Percentiles rank a stretch among this genome's conserved stretches.
These are phyloP conservation scores for Australoheros facetus DNA, from an alignment of 2,797 vertebrate genomes.

Conservation along the genomic window DNA sequence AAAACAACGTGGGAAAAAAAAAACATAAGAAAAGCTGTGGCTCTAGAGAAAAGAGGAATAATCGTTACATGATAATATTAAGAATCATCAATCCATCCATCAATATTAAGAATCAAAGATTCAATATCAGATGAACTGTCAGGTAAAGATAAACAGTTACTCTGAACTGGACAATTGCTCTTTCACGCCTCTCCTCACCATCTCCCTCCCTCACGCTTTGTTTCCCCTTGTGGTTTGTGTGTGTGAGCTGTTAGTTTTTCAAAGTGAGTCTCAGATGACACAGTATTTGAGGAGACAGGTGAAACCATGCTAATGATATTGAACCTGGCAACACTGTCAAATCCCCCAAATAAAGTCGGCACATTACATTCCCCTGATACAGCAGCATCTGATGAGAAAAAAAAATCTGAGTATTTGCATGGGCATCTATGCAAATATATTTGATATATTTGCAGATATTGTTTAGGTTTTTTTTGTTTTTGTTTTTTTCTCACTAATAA, in stretches of 20 bases:
- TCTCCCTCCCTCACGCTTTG: background rate
- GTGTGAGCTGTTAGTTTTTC: conserved; percentile 42
- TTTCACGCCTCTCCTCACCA: background rate
- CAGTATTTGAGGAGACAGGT: conserved; percentile 63
- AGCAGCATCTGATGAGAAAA: conserved; percentile 9
- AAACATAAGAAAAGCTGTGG: background rate
- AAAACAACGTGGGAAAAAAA: background rate
- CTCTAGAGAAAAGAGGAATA: background rate
- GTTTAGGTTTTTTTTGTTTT: background rate
- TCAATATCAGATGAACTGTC: background rate
- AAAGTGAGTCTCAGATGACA: conserved; percentile 32
- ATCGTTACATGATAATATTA: background rate
- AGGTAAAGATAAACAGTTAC: conserved; percentile 8
- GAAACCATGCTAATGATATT: conserved; percentile 66
- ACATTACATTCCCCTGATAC: conserved; percentile 49
- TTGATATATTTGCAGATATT: too few species aligned
- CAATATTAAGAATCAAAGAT: background rate
- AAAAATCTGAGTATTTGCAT: conserved; percentile 3
- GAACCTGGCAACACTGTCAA: conserved; percentile 70
- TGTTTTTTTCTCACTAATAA: too few species aligned
- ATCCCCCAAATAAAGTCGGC: conserved; percentile 46
- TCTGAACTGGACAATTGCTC: background rate
- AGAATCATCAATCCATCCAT: background rate
- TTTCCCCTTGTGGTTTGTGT: conserved; percentile 26
- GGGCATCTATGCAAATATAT: background rate